These are phyloP conservation scores for Drosophila paranaensis DNA, from an alignment of 2,888 invertebrate species.

Conservation along the genomic window DNA sequence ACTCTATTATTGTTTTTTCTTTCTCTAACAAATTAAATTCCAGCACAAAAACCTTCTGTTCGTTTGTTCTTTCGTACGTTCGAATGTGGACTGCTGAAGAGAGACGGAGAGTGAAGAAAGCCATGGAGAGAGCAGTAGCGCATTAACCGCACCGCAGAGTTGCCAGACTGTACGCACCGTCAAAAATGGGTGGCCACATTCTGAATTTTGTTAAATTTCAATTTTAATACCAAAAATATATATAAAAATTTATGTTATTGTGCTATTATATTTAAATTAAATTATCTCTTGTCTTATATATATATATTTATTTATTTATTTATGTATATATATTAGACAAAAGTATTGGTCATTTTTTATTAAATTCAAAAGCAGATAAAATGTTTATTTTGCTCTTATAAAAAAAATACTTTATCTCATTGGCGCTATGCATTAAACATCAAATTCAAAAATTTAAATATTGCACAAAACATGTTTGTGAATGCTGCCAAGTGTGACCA, in stretches of 20 bases:
- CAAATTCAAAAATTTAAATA: background rate
- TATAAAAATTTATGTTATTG: no score
- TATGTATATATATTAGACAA: no score
- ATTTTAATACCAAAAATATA: background rate
- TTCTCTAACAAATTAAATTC: conserved; percentile 81
- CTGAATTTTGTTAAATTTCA: background rate
- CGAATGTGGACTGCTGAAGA: conserved; percentile 67
- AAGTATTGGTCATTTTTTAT: no score
- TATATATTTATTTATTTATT: no score
- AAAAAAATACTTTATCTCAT: no score
- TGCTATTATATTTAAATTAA: no score
- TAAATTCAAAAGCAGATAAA: no score
- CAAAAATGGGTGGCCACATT: background rate
- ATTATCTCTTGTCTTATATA: no score
- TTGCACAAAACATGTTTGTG: background rate
- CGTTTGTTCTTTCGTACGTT: conserved; percentile 64
- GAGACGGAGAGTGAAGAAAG: conserved; percentile 67
- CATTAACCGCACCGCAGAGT: conserved; percentile 36
- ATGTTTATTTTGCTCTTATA: no score
- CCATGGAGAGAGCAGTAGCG: conserved; percentile 58
- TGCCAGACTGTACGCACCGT: conserved; percentile 31
- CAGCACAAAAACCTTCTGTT: conserved; percentile 70
- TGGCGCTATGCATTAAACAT: background rate
- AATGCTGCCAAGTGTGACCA: background rate
- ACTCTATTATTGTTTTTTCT: conserved; percentile 82